Evolutionary conservation across 2,888 invertebrate species (phyloP).

Genomic region (Sturmia bella): DNA sequence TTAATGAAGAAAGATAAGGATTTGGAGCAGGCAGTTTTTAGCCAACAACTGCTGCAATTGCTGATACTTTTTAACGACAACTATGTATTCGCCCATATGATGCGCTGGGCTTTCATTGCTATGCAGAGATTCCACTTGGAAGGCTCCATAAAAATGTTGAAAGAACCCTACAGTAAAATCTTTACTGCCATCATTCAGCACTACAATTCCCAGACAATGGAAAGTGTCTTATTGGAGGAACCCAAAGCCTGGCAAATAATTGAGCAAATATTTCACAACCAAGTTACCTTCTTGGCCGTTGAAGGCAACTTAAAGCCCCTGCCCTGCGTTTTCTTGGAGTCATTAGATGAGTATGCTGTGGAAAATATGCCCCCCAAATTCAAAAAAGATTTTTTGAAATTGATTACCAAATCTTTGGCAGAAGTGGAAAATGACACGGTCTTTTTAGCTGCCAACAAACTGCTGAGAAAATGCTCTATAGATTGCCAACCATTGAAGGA

Average conservation of each 20-base stretch:
- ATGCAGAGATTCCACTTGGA: conserved; percentile 66
- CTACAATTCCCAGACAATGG: conserved; percentile 83
- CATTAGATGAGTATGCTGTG: conserved; percentile 77
- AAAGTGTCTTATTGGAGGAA: conserved; percentile 80
- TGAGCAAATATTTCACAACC: conserved; percentile 83
- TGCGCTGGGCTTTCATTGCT: conserved; percentile 73
- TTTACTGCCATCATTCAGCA: conserved; percentile 84
- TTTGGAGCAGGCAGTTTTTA: conserved; percentile 71
- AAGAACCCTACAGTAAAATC: conserved; percentile 83
- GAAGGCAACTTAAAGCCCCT: conserved; percentile 76
- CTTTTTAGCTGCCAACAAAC: conserved; percentile 84
- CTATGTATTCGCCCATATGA: conserved; percentile 71
- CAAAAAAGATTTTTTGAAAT: conserved; percentile 82
- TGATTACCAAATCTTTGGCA: conserved; percentile 84
- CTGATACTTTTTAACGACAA: conserved; percentile 76
- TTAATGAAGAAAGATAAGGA: conserved; percentile 69
- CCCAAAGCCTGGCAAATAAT: conserved; percentile 84
- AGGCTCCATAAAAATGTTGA: conserved; percentile 76
- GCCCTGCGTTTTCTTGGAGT: conserved; percentile 76
- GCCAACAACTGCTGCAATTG: conserved; percentile 72
- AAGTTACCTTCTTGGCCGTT: conserved; percentile 78
- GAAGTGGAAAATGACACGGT: conserved; percentile 85
- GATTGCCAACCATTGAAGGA: conserved; percentile 85
- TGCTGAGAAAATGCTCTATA: conserved; percentile 86
- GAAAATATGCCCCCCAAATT: conserved; percentile 82